Conservation (phyloP, 30 jellyfish, hydroid and myxozoan genomes). For the Aurelia sp. region DNA sequence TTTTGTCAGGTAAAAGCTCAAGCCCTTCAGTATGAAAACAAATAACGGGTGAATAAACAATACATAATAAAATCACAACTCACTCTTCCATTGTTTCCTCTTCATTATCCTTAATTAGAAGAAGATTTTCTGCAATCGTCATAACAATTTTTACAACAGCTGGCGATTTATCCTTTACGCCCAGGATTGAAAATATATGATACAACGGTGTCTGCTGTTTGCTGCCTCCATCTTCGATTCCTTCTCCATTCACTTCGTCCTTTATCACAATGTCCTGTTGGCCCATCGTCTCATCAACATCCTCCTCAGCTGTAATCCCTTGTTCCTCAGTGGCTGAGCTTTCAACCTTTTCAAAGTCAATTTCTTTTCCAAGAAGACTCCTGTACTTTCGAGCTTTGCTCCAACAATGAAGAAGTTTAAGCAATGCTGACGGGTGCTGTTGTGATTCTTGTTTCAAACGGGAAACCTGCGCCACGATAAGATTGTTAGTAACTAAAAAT, state of each 20-base stretch:
- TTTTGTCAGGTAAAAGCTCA: no score
- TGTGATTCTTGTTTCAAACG: conserved; percentile 60
- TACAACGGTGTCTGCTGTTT: conserved; percentile 23
- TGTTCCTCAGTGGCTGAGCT: not conserved
- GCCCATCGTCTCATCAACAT: not conserved
- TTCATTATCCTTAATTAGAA: conserved; percentile 21
- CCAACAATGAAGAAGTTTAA: conserved; percentile 73
- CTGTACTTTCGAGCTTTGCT: conserved; percentile 50
- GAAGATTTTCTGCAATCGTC: conserved; percentile 47
- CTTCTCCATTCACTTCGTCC: not conserved
- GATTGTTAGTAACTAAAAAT: not conserved
- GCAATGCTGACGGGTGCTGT: conserved; percentile 74
- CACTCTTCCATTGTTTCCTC: not conserved
- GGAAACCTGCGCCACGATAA: conserved; percentile 40
- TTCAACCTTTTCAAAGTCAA: not conserved
- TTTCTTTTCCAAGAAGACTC: conserved; percentile 45
- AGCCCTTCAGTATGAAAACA: no score
- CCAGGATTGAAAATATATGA: conserved; percentile 18
- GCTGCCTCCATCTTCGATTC: not conserved
- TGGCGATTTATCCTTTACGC: conserved; percentile 29
- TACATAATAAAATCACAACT: not conserved
- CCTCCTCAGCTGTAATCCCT: not conserved
- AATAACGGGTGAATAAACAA: not conserved
- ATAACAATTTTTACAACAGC: conserved; percentile 38
- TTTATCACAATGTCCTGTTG: not conserved